These are phyloP conservation scores for Allygus modestus DNA, from an alignment of 2,888 invertebrate species.

Conservation along the genomic window DNA sequence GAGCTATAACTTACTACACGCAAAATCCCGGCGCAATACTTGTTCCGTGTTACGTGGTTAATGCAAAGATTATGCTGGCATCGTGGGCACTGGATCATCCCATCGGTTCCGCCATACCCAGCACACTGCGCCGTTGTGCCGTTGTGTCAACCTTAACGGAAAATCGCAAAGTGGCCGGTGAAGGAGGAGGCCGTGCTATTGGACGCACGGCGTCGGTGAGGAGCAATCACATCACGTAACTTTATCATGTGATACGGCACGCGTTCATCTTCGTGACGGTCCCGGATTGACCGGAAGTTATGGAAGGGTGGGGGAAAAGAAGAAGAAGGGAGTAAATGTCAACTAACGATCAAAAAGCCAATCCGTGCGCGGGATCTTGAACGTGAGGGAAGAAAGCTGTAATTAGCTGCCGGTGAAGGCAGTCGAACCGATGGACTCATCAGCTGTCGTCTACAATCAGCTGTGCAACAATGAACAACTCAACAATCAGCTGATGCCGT, in stretches of 20 bases:
- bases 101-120: slow-evolving; percentile 2
- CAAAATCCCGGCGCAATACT: too few relatives aligned
- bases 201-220: background rate
- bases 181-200: background rate
- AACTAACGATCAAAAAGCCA: slow-evolving; percentile 31
- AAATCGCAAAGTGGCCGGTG: background rate
- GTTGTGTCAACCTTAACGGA: background rate
- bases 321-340: slow-evolving; percentile 43
- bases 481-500: slow-evolving; percentile 5
- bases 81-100: background rate
- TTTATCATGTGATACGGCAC: background rate
- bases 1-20: too few relatives aligned
- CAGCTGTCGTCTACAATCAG: slow-evolving; percentile 26
- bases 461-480: background rate
- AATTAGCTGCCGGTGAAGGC: slow-evolving; percentile 38
- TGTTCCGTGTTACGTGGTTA: slow-evolving; percentile 1
- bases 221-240: slow-evolving; percentile 11
- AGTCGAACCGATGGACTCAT: slow-evolving; percentile 1
- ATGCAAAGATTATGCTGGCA: background rate
- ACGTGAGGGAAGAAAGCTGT: slow-evolving; percentile 39
- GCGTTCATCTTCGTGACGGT: background rate
- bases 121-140: background rate
- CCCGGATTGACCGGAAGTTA: slow-evolving; percentile 3
- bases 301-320: background rate
- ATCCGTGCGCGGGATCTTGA: background rate